These are phyloP conservation scores for Bombyx mandarina DNA, from an alignment of 1,140 invertebrate genomes.

Conservation along the genomic window DNA sequence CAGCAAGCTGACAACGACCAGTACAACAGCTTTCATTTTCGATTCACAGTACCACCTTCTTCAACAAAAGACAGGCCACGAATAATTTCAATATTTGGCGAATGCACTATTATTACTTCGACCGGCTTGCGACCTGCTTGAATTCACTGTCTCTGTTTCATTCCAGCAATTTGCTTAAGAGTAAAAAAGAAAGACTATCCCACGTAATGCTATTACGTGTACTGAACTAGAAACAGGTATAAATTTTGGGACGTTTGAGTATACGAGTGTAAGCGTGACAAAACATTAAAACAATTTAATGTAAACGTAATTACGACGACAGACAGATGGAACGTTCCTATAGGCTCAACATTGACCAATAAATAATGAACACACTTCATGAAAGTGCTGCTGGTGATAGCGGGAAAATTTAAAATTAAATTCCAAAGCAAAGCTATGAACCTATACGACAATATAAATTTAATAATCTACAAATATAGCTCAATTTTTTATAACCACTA, in stretches of 20 bases:
- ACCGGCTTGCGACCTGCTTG: slow-evolving; percentile 30
- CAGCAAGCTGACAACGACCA: slow-evolving; percentile 69
- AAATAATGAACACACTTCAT: slow-evolving; percentile 53
- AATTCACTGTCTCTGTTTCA: slow-evolving; percentile 24
- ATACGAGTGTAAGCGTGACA: not conserved
- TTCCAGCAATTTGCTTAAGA: not conserved
- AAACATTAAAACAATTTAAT: not conserved
- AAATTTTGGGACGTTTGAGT: not conserved
- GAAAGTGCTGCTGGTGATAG: slow-evolving; percentile 17
- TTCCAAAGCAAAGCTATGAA: slow-evolving; percentile 7
- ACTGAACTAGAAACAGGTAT: not conserved
- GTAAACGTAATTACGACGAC: slow-evolving; percentile 44
- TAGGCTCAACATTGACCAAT: slow-evolving; percentile 63
- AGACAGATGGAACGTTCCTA: slow-evolving; percentile 74
- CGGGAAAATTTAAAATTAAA: slow-evolving; percentile 27
- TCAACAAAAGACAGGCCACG: slow-evolving; percentile 54
- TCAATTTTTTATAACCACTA: no score
- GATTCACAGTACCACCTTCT: slow-evolving; percentile 47
- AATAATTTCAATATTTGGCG: slow-evolving; percentile 60
- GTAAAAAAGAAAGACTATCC: slow-evolving; percentile 27
- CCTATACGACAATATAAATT: not conserved
- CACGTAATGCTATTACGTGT: slow-evolving; percentile 14
- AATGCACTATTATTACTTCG: slow-evolving; percentile 49
- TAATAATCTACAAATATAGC: no score
- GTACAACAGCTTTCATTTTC: slow-evolving; percentile 70